phyloP scores from a whole-genome alignment of 2,888 invertebrate genomes.

The Calameuta idolon region DNA sequence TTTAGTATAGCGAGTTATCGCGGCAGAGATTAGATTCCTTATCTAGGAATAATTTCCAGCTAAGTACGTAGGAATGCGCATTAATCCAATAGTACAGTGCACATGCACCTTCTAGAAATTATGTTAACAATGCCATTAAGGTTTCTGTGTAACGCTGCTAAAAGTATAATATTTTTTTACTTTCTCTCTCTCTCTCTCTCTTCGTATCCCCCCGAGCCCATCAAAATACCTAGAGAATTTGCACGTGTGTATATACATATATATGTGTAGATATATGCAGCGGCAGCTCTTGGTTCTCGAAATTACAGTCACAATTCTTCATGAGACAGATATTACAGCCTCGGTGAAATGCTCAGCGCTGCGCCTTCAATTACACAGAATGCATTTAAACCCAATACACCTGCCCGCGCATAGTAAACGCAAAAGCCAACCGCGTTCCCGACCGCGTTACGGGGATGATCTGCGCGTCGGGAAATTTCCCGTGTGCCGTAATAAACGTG shows the following conservation, averaged over 20 bases:
- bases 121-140: slow-evolving; percentile 53
- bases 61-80: background rate
- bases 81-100: background rate
- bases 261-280: background rate
- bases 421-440: background rate
- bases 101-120: slow-evolving; percentile 35
- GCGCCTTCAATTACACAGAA: slow-evolving; percentile 56
- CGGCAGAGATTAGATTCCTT: background rate
- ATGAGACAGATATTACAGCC: slow-evolving; percentile 55
- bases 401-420: slow-evolving; percentile 33
- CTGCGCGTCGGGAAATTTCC: slow-evolving; percentile 29
- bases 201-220: background rate
- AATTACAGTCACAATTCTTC: slow-evolving; percentile 61
- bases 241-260: background rate
- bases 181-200: slow-evolving; percentile 4
- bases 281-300: slow-evolving; percentile 39
- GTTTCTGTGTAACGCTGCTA: slow-evolving; percentile 34
- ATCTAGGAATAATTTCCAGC: background rate
- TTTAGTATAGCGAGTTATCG: background rate
- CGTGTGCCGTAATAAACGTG: slow-evolving; percentile 32
- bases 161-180: slow-evolving; percentile 41
- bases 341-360: slow-evolving; percentile 40
- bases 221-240: background rate
- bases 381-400: slow-evolving; percentile 53
- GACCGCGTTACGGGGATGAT: slow-evolving; percentile 10